Evolutionary conservation across 2,888 invertebrate species (phyloP).

Genomic region (Coleophora deauratella): DNA sequence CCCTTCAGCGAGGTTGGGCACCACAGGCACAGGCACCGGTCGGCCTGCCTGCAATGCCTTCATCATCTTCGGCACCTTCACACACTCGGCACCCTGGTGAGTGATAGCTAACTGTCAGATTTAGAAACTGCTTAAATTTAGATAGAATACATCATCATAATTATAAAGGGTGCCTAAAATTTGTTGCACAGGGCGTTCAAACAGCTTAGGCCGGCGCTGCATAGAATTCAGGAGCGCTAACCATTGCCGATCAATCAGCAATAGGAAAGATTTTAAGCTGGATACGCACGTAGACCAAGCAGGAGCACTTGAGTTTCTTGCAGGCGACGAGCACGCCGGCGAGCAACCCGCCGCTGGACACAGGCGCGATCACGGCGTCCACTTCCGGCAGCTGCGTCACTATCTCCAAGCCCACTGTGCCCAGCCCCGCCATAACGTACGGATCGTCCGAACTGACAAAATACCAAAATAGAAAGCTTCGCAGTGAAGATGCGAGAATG

Average conservation of each 20-base stretch:
- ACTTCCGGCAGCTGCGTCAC: slow-evolving; percentile 59
- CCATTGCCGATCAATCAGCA: too few species aligned
- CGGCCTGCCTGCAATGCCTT: slow-evolving; percentile 78
- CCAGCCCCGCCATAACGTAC: slow-evolving; percentile 54
- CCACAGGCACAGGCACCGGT: slow-evolving; percentile 72
- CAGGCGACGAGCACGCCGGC: slow-evolving; percentile 56
- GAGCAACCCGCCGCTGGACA: slow-evolving; percentile 42
- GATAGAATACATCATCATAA: too few species aligned
- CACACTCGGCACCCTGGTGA: slow-evolving; percentile 85
- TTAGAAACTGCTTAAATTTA: too few species aligned
- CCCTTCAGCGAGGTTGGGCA: slow-evolving; percentile 83
- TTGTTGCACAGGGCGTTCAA: too few species aligned
- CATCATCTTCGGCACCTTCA: slow-evolving; percentile 84
- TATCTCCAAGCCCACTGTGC: slow-evolving; percentile 56
- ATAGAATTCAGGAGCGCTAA: too few species aligned
- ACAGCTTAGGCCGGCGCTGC: too few species aligned
- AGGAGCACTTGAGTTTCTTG: slow-evolving; percentile 63
- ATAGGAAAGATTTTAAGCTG: too few species aligned
- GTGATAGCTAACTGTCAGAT: too few species aligned
- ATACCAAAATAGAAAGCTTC: too few species aligned
- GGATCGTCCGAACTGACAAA: slow-evolving; percentile 46
- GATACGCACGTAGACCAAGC: slow-evolving; percentile 49
- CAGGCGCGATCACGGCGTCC: slow-evolving; percentile 60
- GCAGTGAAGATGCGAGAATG: too few species aligned
- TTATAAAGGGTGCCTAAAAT: too few species aligned